Percentiles rank a stretch among this genome's conserved stretches.
Conservation (phyloP, 1,140 invertebrate species). For the Anagrus nilaparvatae region DNA sequence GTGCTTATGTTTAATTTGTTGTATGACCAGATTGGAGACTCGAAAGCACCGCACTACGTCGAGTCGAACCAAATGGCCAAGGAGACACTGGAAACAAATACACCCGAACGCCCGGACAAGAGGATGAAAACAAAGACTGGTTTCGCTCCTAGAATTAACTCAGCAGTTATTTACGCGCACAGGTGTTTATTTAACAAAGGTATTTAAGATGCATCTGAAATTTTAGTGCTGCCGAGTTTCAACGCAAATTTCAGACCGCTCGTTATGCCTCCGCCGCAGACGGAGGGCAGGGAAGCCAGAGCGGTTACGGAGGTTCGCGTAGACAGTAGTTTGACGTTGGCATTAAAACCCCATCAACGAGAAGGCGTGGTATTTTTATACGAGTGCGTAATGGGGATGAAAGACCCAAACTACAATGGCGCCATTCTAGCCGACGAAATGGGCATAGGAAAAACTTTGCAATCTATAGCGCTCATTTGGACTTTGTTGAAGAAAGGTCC, state of each 20-base stretch:
- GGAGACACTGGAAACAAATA: no score
- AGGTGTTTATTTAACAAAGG: no score
- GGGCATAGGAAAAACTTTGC: slow-evolving; percentile 79
- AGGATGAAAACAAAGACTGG: no score
- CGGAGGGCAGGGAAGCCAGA: slow-evolving; percentile 1
- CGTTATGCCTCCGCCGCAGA: slow-evolving; percentile 23
- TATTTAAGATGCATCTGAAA: no score
- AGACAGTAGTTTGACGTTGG: slow-evolving; percentile 45
- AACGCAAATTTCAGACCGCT: slow-evolving; percentile 18
- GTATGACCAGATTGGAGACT: no score
- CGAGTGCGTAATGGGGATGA: slow-evolving; percentile 54
- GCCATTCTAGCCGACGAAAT: slow-evolving; percentile 78
- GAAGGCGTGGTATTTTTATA: slow-evolving; percentile 61
- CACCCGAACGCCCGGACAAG: no score
- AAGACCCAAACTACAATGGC: slow-evolving; percentile 47
- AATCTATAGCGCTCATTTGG: slow-evolving; percentile 65
- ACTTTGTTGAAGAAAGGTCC: slow-evolving; percentile 58
- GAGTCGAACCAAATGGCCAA: no score
- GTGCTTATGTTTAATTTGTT: no score
- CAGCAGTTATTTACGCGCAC: no score
- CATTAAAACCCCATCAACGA: slow-evolving; percentile 58
- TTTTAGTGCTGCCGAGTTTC: slow-evolving; percentile 10
- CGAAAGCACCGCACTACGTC: no score
- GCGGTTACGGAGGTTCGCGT: slow-evolving; percentile 36
- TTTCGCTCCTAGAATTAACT: no score